A percentile compares a stretch with the other conserved stretches of the same genome.
phyloP scores from a whole-genome alignment of 2,113 vertebrate genomes.

The Lynx canadensis region DNA sequence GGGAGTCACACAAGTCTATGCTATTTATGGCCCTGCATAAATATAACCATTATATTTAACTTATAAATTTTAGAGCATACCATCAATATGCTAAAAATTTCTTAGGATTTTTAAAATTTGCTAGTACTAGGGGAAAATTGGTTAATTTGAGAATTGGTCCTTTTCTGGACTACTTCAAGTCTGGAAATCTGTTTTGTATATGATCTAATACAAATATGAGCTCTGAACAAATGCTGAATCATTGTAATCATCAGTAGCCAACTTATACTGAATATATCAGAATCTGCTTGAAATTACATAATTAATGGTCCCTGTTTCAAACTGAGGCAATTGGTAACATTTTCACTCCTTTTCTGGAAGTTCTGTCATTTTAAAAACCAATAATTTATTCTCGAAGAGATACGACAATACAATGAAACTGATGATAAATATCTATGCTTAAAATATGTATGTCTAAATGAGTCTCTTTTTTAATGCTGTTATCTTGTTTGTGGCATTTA shows the following conservation, averaged over 20 bases:
- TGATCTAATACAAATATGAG: constrained; percentile 24
- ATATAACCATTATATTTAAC: constrained; percentile 54
- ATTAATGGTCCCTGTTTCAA: constrained; percentile 42
- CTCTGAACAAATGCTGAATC: constrained; percentile 60
- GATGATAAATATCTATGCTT: constrained; percentile 57
- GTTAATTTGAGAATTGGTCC: constrained; percentile 52
- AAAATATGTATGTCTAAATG: constrained; percentile 59
- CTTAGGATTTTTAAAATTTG: constrained; percentile 51
- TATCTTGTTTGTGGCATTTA: constrained; percentile 54
- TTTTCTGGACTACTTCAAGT: constrained; percentile 45
- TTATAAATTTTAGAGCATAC: constrained; percentile 71
- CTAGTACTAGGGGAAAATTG: constrained; percentile 2
- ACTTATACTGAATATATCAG: constrained; percentile 46
- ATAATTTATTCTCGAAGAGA: constrained; percentile 38
- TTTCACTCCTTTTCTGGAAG: constrained; percentile 25
- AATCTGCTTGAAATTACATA: constrained; percentile 19
- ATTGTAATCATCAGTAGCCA: constrained; percentile 19
- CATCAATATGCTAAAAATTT: constrained; percentile 38
- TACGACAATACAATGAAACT: not conserved
- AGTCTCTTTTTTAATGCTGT: constrained; percentile 42
- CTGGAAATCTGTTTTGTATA: constrained; percentile 44
- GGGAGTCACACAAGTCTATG: constrained; percentile 79
- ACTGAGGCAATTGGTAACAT: constrained; percentile 2
- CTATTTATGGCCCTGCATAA: constrained; percentile 79
- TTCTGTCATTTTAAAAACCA: constrained; percentile 35